Base-by-base conservation (phyloP, 2,888 invertebrate genomes). In the Mycogona germanica region DNA sequence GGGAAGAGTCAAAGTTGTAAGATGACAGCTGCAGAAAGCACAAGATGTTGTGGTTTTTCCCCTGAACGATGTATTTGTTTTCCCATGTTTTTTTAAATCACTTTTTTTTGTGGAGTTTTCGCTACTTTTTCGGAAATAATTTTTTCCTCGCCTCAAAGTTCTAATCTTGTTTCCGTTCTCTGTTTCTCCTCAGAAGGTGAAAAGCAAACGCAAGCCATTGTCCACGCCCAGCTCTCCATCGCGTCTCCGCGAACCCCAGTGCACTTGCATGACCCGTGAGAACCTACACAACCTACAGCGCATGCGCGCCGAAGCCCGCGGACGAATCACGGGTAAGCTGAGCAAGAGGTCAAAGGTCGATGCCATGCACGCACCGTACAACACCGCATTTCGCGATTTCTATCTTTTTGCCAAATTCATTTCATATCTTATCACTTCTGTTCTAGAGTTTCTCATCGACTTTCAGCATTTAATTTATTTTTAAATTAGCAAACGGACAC, bases 181-280 rank as follows among this genome's bases (percentile, higher is more conserved):
- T n/a, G 9, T 32, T 46, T 46, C 30, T 29, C 30, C 29, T 25
- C 65, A 70, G 65, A 65, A 66, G 58, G 64, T 66, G 52, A 64
- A 64, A 53, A 79, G 84, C 65, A 87, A 87, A 72, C 80, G 89
- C 74, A 89, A 88, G 76, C 88, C 88, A 48, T 75, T 87, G 62
- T 93, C 92, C 67, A 95, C 91, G 42, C 91, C 92, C 47, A 91
- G 92, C 25, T 91, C 91, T 61, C 92, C 93, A 51, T 89, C 87
- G 66, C 77, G 86, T 64, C 80, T 82, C 57, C 61, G 69, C 60
- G 91, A 91, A 71, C 87, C 88, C 42, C 91, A 91, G 69, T 92
- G 92, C 75, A 92, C 91, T 60, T 92, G 92, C 72, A 91, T 91
- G 91, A 84, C 88, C 55, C 84, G 89, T 63, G 91, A 92, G 72